Base-by-base conservation (phyloP, 2,113 vertebrate genomes). In the Trachemys scripta region DNA sequence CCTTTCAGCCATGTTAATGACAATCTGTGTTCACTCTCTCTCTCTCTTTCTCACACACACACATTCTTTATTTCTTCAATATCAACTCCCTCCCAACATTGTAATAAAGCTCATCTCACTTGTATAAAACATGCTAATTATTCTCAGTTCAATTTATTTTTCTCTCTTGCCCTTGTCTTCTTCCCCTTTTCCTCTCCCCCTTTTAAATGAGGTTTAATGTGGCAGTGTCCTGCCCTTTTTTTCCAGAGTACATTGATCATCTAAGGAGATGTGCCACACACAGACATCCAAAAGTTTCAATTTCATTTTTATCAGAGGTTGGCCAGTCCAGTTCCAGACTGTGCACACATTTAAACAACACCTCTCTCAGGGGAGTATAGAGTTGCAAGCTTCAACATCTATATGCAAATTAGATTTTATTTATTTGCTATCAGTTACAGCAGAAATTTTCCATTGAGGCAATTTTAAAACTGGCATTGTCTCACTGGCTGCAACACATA, bases 271-370 rank as follows among this genome's bases (percentile, higher is more conserved):
- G 92, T 50, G 14, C 80, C 91, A 96, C 56, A 94, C 97, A 95
- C 95, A 98, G 94, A 97, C 96, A 97, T 95, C 95, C 97, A 96
- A 94, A 97, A 97, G 90, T 98, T 98, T 98, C 97, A 96, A 98
- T 98, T 98, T 98, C 96, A 95, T 90, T 98, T 98, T 98, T 98
- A 98, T 98, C 98, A 98, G 97, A 93, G 98, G 78, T 89, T 65
- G 87, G 95, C 97, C 96, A 97, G 90, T 94, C 92, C 56, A 50
- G 59, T 96, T 95, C 95, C 97, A 98, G 98, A 95, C 95, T 97
- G 97, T 92, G 97, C 97, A 98, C 92, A 97, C 96, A 97, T 97
- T 98, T 98, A 98, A 98, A 98, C 97, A 97, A 97, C 93, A 96
- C 90, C 57, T 69, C 51, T 47, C 5, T n/a, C 22, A 75, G 19